Evolutionary conservation across 2,888 invertebrate species (phyloP).

Genomic region (Xanthorhoe designata): DNA sequence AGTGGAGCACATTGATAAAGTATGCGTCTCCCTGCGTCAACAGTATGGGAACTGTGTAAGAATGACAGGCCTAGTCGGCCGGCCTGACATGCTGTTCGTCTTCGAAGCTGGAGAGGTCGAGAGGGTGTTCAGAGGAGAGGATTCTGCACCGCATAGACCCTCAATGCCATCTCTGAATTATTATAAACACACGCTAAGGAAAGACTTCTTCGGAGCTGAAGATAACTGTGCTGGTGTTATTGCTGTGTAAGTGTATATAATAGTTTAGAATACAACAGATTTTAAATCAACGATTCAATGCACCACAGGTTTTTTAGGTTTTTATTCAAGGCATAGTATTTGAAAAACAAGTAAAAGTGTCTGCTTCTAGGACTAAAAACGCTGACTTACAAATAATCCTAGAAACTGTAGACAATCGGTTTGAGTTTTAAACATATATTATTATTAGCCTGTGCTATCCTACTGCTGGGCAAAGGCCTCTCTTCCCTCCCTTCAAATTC

Average conservation of each 20-base stretch:
- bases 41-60: slow-evolving; percentile 89
- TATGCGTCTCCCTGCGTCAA: slow-evolving; percentile 85
- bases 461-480: too few relatives aligned
- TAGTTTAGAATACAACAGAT: too few relatives aligned
- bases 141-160: slow-evolving; percentile 88
- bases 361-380: too few relatives aligned
- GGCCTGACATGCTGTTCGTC: slow-evolving; percentile 90
- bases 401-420: too few relatives aligned
- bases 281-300: too few relatives aligned
- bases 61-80: slow-evolving; percentile 87
- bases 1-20: slow-evolving; percentile 88
- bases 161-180: slow-evolving; percentile 91
- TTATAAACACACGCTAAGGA: slow-evolving; percentile 89
- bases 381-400: too few relatives aligned
- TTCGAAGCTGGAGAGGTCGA: slow-evolving; percentile 90
- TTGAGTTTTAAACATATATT: too few relatives aligned
- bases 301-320: too few relatives aligned
- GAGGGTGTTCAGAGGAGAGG: slow-evolving; percentile 88
- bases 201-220: slow-evolving; percentile 88
- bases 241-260: slow-evolving; percentile 88
- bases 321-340: too few relatives aligned
- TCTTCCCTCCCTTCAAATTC: too few relatives aligned
- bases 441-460: too few relatives aligned
- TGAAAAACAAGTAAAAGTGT: too few relatives aligned
- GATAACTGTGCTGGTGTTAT: slow-evolving; percentile 88